Evolutionary conservation across 2,888 invertebrate species (phyloP).

Genomic region (Nomada goodeniana): DNA sequence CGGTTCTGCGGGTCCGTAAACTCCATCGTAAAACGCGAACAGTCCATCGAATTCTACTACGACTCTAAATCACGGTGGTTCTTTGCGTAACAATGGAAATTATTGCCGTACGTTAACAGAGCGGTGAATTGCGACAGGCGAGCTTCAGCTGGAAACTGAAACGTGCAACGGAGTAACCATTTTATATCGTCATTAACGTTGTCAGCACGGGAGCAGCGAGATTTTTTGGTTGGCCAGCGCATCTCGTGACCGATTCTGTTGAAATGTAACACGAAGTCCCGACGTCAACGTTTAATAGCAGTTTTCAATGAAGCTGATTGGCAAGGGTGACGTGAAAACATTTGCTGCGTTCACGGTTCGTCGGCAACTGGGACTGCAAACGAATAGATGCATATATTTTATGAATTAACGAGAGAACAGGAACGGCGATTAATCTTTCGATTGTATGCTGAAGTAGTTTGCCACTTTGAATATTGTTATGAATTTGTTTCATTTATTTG

Average conservation of each 20-base stretch:
- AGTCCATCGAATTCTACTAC: too few species aligned
- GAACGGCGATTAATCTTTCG: neutral
- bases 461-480: neutral
- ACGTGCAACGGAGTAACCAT: neutral
- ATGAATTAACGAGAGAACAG: neutral
- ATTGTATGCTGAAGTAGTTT: neutral
- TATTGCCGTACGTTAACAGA: neutral
- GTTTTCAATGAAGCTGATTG: slow-evolving; percentile 1
- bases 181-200: slow-evolving; percentile 5
- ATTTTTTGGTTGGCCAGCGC: slow-evolving; percentile 1
- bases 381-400: slow-evolving; percentile 9
- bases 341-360: slow-evolving; percentile 10
- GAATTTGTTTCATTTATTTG: neutral
- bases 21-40: slow-evolving; percentile 1
- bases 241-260: neutral
- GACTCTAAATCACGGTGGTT: neutral
- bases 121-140: neutral
- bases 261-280: neutral
- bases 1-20: neutral
- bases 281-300: neutral
- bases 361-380: slow-evolving; percentile 17
- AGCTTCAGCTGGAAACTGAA: neutral
- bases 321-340: slow-evolving; percentile 13
- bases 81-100: neutral
- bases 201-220: neutral